Conservation (phyloP, 2,888 invertebrate species). For the Rhorus exstirpatorius region DNA sequence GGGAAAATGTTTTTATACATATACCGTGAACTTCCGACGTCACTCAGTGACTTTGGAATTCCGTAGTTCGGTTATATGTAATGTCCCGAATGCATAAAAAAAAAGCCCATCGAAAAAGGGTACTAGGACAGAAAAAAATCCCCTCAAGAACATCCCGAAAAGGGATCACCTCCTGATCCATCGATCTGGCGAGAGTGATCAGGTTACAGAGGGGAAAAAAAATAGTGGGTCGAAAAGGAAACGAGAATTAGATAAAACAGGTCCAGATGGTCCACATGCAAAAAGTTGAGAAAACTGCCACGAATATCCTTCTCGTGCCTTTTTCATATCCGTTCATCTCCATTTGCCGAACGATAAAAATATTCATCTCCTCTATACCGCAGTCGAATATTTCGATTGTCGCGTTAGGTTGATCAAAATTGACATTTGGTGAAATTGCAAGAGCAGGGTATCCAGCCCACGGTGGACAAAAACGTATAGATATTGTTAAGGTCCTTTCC, state of each 20-base stretch:
- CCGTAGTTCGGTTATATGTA: not conserved
- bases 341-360: no score
- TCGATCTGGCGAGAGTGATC: not conserved
- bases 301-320: not conserved
- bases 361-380: no score
- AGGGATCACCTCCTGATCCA: not conserved
- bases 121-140: not conserved
- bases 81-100: not conserved
- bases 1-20: not conserved
- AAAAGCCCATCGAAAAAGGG: constrained; percentile 5
- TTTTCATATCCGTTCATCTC: no score
- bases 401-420: no score
- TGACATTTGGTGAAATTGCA: no score
- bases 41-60: constrained; percentile 21
- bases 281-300: not conserved
- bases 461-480: no score
- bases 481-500: no score
- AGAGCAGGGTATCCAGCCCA: no score
- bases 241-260: not conserved
- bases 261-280: not conserved
- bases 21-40: not conserved
- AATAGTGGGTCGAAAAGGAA: not conserved
- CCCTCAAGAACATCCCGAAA: constrained; percentile 17
- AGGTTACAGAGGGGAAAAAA: no score
- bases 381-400: no score